Evolutionary conservation across 1,140 invertebrate species (phyloP).

Genomic region (Elysia chlorotica): DNA sequence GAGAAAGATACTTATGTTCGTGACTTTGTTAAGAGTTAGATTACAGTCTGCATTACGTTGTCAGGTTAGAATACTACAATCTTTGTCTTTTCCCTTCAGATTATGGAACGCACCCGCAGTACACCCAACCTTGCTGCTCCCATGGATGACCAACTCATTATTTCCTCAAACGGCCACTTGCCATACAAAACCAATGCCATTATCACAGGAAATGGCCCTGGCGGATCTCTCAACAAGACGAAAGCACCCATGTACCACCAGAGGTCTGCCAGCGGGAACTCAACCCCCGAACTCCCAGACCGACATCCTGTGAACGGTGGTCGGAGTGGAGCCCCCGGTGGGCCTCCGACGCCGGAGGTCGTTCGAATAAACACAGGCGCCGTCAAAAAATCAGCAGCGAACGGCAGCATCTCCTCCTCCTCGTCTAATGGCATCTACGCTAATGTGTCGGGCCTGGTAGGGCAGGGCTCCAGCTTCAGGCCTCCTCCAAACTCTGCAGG

Average conservation of each 20-base stretch:
- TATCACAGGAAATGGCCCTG: neutral
- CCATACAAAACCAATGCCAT: neutral
- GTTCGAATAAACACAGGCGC: slow-evolving; percentile 48
- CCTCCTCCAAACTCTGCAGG: slow-evolving; percentile 50
- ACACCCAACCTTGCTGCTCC: slow-evolving; percentile 44
- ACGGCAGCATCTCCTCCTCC: too few relatives aligned
- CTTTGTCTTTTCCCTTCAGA: too few relatives aligned
- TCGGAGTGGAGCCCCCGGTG: slow-evolving; percentile 17
- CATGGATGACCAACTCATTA: neutral
- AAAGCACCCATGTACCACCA: too few relatives aligned
- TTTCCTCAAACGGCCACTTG: neutral
- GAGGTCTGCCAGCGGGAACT: neutral
- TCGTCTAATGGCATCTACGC: slow-evolving; percentile 36
- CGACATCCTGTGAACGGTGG: slow-evolving; percentile 19
- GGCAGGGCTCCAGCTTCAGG: slow-evolving; percentile 55
- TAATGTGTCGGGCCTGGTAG: slow-evolving; percentile 40
- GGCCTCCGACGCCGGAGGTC: slow-evolving; percentile 36
- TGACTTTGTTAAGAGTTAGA: too few relatives aligned
- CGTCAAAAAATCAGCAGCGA: too few relatives aligned
- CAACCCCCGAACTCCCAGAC: slow-evolving; percentile 21
- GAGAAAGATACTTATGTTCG: too few relatives aligned
- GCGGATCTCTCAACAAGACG: neutral
- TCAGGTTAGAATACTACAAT: too few relatives aligned
- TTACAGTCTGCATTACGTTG: too few relatives aligned
- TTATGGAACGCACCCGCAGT: slow-evolving; percentile 47